Conservation (phyloP, 1,140 invertebrate genomes). For the Temnothorax longispinosus region DNA sequence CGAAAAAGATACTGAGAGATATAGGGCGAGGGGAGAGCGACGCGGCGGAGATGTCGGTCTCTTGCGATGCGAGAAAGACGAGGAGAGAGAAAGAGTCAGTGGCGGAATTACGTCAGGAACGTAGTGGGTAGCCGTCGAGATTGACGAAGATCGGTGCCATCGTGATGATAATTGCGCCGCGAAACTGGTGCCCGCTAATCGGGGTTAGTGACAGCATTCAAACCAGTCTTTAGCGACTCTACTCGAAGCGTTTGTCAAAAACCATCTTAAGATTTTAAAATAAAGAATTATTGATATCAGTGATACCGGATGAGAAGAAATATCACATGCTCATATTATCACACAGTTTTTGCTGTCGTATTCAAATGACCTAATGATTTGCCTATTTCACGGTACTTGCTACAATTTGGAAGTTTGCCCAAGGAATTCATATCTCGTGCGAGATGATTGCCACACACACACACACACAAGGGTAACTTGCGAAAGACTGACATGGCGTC, state of each 20-base stretch:
- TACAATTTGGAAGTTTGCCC: slow-evolving; percentile 15
- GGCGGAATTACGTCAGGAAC: slow-evolving; percentile 72
- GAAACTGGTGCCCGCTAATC: slow-evolving; percentile 39
- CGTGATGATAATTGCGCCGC: slow-evolving; percentile 64
- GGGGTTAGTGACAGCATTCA: not conserved
- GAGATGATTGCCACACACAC: not conserved
- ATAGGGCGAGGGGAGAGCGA: slow-evolving; percentile 40
- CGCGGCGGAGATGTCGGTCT: slow-evolving; percentile 41
- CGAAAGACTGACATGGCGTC: slow-evolving; percentile 28
- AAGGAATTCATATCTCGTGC: not conserved
- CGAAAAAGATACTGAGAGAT: slow-evolving; percentile 54
- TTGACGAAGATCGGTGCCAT: slow-evolving; percentile 68
- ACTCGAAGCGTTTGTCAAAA: not conserved
- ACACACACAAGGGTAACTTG: not conserved
- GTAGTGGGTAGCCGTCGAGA: slow-evolving; percentile 64
- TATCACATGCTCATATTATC: not conserved
- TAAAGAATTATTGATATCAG: too few relatives aligned
- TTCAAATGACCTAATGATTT: not conserved
- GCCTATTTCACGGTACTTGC: not conserved
- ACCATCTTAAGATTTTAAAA: not conserved
- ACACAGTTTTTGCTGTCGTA: not conserved
- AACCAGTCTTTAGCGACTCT: not conserved
- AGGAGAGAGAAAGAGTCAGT: slow-evolving; percentile 55
- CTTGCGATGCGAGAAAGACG: slow-evolving; percentile 26
- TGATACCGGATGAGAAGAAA: not conserved